A percentile compares a stretch with the other conserved stretches of the same genome.
Evolutionary conservation across 2,888 invertebrate species (phyloP).

Genomic region (Orgyia antiqua): DNA sequence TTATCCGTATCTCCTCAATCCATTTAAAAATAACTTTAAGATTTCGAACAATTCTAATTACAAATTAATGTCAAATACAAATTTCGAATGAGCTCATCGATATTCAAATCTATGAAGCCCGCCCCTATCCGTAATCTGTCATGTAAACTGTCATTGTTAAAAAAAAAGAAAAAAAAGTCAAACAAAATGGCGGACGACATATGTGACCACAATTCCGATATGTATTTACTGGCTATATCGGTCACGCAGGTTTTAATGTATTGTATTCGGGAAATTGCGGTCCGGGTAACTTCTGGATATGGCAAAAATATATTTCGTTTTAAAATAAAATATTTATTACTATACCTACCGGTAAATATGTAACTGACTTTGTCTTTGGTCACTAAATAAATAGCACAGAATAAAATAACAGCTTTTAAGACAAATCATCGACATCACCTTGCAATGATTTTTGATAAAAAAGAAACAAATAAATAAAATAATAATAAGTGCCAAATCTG

Average conservation of each 20-base stretch:
- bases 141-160: constrained; percentile 23
- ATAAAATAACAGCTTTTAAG: too few species aligned
- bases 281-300: constrained; percentile 2
- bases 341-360: neutral
- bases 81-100: constrained; percentile 13
- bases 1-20: too few species aligned
- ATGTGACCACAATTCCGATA: constrained; percentile 25
- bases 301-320: neutral
- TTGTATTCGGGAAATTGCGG: constrained; percentile 5
- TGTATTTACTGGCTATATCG: constrained; percentile 14
- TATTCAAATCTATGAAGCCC: constrained; percentile 6
- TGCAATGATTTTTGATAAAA: too few species aligned
- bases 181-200: constrained; percentile 24
- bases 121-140: constrained; percentile 22
- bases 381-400: too few species aligned
- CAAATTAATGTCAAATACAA: too few species aligned
- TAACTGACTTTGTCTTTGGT: too few species aligned
- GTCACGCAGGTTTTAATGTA: constrained; percentile 15
- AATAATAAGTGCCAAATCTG: too few species aligned
- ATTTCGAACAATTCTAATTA: too few species aligned
- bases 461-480: too few species aligned
- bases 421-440: too few species aligned
- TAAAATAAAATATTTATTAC: neutral
- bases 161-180: constrained; percentile 14
- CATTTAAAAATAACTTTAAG: too few species aligned